Conservation (phyloP, 2,797 vertebrate genomes). For the Epinephelus awoara region DNA sequence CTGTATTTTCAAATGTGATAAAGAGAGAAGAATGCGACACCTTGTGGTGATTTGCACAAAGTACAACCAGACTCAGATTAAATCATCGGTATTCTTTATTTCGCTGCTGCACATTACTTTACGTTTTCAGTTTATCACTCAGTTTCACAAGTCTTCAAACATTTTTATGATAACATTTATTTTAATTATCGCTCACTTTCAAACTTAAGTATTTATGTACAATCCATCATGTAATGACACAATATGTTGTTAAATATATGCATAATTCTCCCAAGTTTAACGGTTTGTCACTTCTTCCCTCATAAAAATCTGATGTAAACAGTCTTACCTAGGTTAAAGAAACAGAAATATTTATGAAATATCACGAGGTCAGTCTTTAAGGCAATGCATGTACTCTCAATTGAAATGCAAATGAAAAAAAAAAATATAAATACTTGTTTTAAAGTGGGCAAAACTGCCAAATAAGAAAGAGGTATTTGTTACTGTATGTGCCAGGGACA, state of each 20-base stretch:
- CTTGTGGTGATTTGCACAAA: conserved; percentile 11
- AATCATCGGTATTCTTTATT: conserved; percentile 14
- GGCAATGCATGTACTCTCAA: not conserved
- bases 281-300: not conserved
- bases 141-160: not conserved
- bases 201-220: not conserved
- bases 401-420: not conserved
- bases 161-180: not conserved
- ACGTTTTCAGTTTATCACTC: not conserved
- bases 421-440: not conserved
- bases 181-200: not conserved
- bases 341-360: not conserved
- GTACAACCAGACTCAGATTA: not conserved
- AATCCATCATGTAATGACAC: not conserved
- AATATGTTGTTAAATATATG: not conserved
- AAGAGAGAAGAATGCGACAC: conserved; percentile 13
- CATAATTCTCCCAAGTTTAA: not conserved
- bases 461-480: conserved; percentile 34
- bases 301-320: not conserved
- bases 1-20: not conserved
- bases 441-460: not conserved
- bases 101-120: not conserved
- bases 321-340: not conserved
- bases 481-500: not conserved
- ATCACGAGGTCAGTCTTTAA: not conserved